Percentiles rank a stretch among this genome's conserved stretches.
phyloP scores from a whole-genome alignment of 2,797 vertebrate genomes.

The Sebastes cheni region DNA sequence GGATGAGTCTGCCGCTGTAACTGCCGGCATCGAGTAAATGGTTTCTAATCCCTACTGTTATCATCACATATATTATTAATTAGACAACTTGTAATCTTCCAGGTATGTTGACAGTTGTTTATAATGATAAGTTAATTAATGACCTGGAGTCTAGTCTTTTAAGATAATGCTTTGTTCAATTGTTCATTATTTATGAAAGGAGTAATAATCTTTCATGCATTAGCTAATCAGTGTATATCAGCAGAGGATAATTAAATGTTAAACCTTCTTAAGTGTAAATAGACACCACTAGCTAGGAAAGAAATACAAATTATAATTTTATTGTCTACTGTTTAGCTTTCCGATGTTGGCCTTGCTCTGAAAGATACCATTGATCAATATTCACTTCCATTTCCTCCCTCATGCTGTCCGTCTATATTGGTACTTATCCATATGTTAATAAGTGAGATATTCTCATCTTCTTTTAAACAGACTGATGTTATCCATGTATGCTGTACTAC shows the following conservation, averaged over 20 bases:
- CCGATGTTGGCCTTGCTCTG: neutral
- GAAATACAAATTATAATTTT: neutral
- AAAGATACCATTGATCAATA: constrained; percentile 7
- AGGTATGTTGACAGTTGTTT: constrained; percentile 26
- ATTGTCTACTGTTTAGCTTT: constrained; percentile 1
- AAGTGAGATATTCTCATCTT: neutral
- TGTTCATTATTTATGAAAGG: constrained; percentile 29
- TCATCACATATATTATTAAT: constrained; percentile 36
- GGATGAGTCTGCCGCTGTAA: neutral
- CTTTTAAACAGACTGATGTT: neutral
- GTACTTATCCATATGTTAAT: neutral
- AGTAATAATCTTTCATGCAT: neutral
- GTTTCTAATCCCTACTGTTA: constrained; percentile 12
- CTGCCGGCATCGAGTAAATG: constrained; percentile 2
- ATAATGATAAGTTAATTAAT: constrained; percentile 26
- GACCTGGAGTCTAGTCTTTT: constrained; percentile 8
- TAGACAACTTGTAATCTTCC: constrained; percentile 27
- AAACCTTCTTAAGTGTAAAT: neutral
- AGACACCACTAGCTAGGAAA: neutral
- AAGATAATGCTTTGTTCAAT: constrained; percentile 12
- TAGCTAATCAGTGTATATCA: constrained; percentile 24
- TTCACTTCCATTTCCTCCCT: neutral
- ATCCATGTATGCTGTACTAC: neutral
- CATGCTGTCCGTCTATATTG: neutral
- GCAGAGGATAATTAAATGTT: constrained; percentile 9